Evolutionary conservation across 2,113 vertebrate species (phyloP).

Genomic region (Phrynocephalus versicolor): DNA sequence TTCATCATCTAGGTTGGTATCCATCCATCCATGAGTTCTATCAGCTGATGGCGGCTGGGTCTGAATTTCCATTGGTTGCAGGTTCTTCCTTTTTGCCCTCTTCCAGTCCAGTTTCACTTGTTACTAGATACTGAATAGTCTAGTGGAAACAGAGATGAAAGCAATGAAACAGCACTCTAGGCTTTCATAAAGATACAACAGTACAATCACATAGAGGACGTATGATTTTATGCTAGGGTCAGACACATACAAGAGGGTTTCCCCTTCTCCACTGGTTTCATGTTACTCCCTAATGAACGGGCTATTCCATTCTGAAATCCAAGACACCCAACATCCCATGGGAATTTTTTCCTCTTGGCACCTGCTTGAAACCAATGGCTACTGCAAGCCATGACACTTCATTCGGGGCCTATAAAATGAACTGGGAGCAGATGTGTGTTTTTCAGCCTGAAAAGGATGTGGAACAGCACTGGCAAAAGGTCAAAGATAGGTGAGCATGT

Average conservation of each 20-base stretch:
- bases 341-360: slow-evolving; percentile 74
- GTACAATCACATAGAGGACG: background rate
- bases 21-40: slow-evolving; percentile 6
- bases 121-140: slow-evolving; percentile 48
- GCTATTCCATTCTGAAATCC: slow-evolving; percentile 53
- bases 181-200: background rate
- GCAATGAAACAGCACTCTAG: background rate
- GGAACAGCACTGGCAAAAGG: background rate
- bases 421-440: background rate
- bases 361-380: slow-evolving; percentile 80
- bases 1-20: background rate
- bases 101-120: slow-evolving; percentile 24
- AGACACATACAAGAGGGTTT: background rate
- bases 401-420: slow-evolving; percentile 71
- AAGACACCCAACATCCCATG: slow-evolving; percentile 76
- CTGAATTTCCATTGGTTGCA: slow-evolving; percentile 70
- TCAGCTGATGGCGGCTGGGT: slow-evolving; percentile 64
- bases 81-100: slow-evolving; percentile 40
- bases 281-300: slow-evolving; percentile 78
- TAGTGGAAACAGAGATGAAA: slow-evolving; percentile 49
- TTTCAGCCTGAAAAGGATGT: background rate
- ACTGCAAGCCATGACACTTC: slow-evolving; percentile 76
- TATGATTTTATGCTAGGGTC: background rate
- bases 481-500: background rate
- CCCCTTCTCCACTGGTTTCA: background rate